These are phyloP conservation scores for Oscheius sp. DNA, from an alignment of 2,888 invertebrate species.

Conservation along the genomic window DNA sequence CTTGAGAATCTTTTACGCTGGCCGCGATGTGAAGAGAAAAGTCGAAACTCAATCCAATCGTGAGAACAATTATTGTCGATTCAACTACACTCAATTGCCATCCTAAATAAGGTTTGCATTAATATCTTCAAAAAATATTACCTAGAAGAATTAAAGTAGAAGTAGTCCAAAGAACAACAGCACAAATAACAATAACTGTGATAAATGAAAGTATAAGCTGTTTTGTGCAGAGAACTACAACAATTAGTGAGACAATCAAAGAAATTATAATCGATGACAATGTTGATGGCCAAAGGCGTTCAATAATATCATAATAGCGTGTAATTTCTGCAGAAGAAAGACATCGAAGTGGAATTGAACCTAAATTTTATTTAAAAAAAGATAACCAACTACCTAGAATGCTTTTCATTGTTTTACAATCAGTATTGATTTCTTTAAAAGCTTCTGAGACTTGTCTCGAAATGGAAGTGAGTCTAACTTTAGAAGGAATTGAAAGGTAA, in stretches of 20 bases:
- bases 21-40: conserved; percentile 65
- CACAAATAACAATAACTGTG: conserved; percentile 37
- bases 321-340: conserved; percentile 43
- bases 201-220: conserved; percentile 42
- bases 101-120: conserved; percentile 48
- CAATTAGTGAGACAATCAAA: conserved; percentile 55
- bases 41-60: conserved; percentile 67
- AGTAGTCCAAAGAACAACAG: conserved; percentile 45
- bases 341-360: conserved; percentile 29
- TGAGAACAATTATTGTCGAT: conserved; percentile 65
- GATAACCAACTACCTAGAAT: neutral
- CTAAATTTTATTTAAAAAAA: neutral
- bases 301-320: conserved; percentile 43
- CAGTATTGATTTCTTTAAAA: conserved; percentile 36
- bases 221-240: conserved; percentile 54
- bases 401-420: conserved; percentile 15
- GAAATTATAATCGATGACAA: conserved; percentile 45
- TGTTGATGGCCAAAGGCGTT: conserved; percentile 38
- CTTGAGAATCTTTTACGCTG: conserved; percentile 26
- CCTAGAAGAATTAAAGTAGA: conserved; percentile 40
- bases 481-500: conserved; percentile 42
- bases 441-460: conserved; percentile 22
- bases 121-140: neutral
- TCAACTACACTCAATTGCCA: conserved; percentile 69
- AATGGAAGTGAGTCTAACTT: conserved; percentile 36